A percentile compares a stretch with the other conserved stretches of the same genome.
phyloP scores from a whole-genome alignment of 37 sponge, comb jelly and placozoan genomes.

The Beroe forskalii region DNA sequence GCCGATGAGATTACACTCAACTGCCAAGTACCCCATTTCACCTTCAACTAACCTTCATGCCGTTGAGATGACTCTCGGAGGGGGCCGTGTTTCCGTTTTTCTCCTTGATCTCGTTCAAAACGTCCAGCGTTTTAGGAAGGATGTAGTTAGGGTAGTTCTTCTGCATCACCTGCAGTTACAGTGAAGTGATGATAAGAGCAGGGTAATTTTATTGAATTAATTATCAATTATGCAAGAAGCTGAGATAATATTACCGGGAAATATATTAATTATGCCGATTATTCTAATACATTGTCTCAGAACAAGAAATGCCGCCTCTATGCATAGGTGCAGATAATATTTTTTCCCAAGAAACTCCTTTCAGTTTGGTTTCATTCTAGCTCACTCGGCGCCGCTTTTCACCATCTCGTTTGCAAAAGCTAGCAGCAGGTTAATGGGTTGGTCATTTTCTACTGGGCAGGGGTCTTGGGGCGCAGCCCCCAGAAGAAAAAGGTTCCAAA shows the following conservation, averaged over 20 bases:
- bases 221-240: not conserved
- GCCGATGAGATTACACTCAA: too few species aligned
- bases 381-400: too few species aligned
- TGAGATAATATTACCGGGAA: too few species aligned
- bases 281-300: not conserved
- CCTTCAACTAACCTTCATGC: conserved; percentile 18
- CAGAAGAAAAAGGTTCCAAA: too few species aligned
- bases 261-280: too few species aligned
- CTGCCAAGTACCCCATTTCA: too few species aligned
- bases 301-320: not conserved
- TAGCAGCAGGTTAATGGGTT: too few species aligned
- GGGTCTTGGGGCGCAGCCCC: too few species aligned
- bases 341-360: too few species aligned
- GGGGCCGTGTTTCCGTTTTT: conserved; percentile 1
- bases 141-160: conserved; percentile 55
- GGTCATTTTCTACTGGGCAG: too few species aligned
- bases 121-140: conserved; percentile 26
- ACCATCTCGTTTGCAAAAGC: too few species aligned
- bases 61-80: conserved; percentile 33
- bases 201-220: not conserved
- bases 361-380: too few species aligned
- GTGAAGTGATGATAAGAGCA: not conserved
- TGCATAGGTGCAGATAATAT: not conserved
- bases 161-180: conserved; percentile 12
- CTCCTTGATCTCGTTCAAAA: conserved; percentile 18